These are phyloP conservation scores for Pseudomugil tenellus DNA, from an alignment of 2,797 vertebrate species.

Conservation along the genomic window DNA sequence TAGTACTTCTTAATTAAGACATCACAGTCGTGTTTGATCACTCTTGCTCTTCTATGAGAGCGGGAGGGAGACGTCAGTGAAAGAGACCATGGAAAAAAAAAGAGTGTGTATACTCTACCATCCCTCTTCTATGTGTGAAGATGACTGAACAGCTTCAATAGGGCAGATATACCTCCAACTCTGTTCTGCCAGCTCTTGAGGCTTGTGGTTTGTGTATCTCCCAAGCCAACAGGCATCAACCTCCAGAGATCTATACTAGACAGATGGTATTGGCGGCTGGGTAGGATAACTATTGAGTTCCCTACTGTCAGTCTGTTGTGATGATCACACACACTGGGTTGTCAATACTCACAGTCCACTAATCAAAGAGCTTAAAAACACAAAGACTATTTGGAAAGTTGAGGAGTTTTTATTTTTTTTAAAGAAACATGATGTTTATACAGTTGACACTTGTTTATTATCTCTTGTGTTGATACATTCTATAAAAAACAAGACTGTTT, in stretches of 20 bases:
- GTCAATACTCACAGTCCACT: slow-evolving; percentile 79
- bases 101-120: slow-evolving; percentile 51
- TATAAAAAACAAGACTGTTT: slow-evolving; percentile 19
- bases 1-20: slow-evolving; percentile 86
- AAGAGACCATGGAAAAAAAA: slow-evolving; percentile 55
- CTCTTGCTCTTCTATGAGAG: slow-evolving; percentile 45
- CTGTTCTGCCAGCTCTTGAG: slow-evolving; percentile 70
- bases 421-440: slow-evolving; percentile 22
- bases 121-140: slow-evolving; percentile 69
- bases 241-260: slow-evolving; percentile 82
- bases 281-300: slow-evolving; percentile 68
- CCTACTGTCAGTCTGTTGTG: slow-evolving; percentile 75
- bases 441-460: slow-evolving; percentile 24
- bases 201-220: slow-evolving; percentile 65
- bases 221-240: slow-evolving; percentile 69
- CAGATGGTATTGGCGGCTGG: slow-evolving; percentile 81
- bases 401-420: slow-evolving; percentile 55
- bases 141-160: slow-evolving; percentile 82
- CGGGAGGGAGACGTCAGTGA: slow-evolving; percentile 19
- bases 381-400: slow-evolving; percentile 60
- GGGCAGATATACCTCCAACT: slow-evolving; percentile 63
- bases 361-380: slow-evolving; percentile 72
- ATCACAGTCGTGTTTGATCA: slow-evolving; percentile 83
- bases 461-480: slow-evolving; percentile 3
- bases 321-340: slow-evolving; percentile 75